Conservation (phyloP, 2,113 vertebrate genomes). For the Pelusios castaneus region DNA sequence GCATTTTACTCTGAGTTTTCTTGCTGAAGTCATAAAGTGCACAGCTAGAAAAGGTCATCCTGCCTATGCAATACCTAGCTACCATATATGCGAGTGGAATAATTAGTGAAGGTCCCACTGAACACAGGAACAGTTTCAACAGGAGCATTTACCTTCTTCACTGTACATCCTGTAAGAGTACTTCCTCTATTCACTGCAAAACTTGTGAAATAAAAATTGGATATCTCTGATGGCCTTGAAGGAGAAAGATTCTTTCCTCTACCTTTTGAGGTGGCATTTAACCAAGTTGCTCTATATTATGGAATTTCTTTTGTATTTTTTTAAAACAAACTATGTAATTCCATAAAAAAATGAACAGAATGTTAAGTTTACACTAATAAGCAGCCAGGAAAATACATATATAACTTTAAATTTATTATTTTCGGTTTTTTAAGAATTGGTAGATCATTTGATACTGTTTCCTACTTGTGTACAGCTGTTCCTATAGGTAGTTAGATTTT, state of each 20-base stretch:
- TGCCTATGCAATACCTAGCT: neutral
- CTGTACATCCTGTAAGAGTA: neutral
- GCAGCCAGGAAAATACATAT: neutral
- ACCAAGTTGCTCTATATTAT: neutral
- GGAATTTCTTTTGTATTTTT: neutral
- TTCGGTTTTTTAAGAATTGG: neutral
- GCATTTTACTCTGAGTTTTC: neutral
- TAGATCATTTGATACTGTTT: neutral
- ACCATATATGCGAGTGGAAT: neutral
- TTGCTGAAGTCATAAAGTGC: neutral
- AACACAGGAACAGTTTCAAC: neutral
- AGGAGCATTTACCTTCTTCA: neutral
- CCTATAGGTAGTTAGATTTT: neutral
- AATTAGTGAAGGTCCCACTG: neutral
- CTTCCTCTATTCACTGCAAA: neutral
- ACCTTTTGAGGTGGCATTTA: neutral
- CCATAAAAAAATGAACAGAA: too few species aligned
- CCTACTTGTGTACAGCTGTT: neutral
- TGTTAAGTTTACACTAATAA: rapidly evolving
- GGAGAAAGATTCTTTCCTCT: neutral
- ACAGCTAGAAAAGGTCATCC: neutral
- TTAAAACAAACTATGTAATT: neutral
- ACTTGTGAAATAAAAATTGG: neutral
- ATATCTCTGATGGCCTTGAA: neutral
- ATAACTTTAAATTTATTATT: neutral